These are phyloP conservation scores for Trididemnum nubilum DNA, from an alignment of 23 tunicate species.

Conservation along the genomic window DNA sequence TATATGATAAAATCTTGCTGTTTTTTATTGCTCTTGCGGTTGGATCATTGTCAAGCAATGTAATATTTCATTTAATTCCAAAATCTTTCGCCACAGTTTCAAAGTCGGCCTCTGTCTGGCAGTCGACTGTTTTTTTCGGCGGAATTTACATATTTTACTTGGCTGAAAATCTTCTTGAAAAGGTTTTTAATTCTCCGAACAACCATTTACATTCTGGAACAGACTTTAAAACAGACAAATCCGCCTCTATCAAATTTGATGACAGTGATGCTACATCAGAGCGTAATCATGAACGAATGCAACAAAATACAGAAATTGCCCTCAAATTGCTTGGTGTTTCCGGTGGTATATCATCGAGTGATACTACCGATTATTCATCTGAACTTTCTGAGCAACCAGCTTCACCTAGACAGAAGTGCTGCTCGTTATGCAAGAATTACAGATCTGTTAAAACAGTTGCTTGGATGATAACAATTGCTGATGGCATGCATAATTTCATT, in stretches of 20 bases:
- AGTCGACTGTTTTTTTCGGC: conserved; percentile 47
- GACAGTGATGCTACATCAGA: neutral
- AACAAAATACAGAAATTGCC: neutral
- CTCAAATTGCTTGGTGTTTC: neutral
- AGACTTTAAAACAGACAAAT: too few relatives aligned
- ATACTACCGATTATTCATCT: neutral
- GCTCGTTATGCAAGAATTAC: conserved; percentile 52
- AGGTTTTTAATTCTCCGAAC: conserved; percentile 37
- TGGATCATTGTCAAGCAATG: conserved; percentile 58
- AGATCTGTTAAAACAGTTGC: conserved; percentile 72
- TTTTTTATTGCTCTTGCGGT: conserved; percentile 54
- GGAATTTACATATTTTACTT: conserved; percentile 64
- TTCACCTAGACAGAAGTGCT: neutral
- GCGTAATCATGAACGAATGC: neutral
- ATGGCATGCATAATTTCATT: conserved; percentile 72
- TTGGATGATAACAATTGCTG: conserved; percentile 79
- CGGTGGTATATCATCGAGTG: neutral
- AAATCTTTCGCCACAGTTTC: conserved; percentile 55
- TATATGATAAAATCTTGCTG: conserved; percentile 56
- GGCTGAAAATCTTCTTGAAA: conserved; percentile 53
- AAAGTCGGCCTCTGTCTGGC: conserved; percentile 63
- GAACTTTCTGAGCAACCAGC: neutral
- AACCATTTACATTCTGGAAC: conserved; percentile 11
- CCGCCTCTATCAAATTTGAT: neutral
- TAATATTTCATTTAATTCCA: conserved; percentile 62